Conservation (phyloP, 64 coral and sea anemone species). For the Porites lutea region DNA sequence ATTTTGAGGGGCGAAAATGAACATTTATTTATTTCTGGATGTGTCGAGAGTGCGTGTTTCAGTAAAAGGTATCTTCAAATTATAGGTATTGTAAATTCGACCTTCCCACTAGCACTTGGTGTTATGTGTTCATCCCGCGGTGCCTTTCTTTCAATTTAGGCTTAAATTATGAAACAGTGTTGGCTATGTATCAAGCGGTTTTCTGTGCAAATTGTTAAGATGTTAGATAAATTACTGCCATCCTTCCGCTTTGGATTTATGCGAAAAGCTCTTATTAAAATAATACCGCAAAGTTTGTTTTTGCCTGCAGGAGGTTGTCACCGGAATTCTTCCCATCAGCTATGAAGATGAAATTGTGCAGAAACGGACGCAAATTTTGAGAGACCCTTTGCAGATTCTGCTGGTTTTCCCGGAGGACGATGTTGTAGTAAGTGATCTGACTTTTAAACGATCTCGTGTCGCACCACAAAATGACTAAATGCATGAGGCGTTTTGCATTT, state of each 20-base stretch:
- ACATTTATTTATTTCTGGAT: not conserved
- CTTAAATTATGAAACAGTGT: conserved; percentile 52
- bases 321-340: conserved; percentile 88
- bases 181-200: conserved; percentile 47
- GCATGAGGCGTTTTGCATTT: not conserved
- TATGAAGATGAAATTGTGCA: conserved; percentile 97
- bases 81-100: not conserved
- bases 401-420: conserved; percentile 87
- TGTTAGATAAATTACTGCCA: conserved; percentile 33
- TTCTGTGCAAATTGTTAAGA: conserved; percentile 21
- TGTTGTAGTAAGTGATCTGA: conserved; percentile 73
- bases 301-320: conserved; percentile 81
- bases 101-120: not conserved
- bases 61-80: no score
- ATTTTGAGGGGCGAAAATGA: not conserved
- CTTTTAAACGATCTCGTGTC: conserved; percentile 24
- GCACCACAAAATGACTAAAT: conserved; percentile 36
- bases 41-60: not conserved
- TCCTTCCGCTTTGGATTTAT: conserved; percentile 6
- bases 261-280: conserved; percentile 13
- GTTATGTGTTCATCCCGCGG: not conserved
- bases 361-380: conserved; percentile 90
- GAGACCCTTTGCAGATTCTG: conserved; percentile 83
- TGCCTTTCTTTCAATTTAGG: not conserved
- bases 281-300: conserved; percentile 45